Evolutionary conservation across 2,888 invertebrate species (phyloP), one percentile per base, ranked within the genome.

Genomic region (Pollenia labialis): DNA sequence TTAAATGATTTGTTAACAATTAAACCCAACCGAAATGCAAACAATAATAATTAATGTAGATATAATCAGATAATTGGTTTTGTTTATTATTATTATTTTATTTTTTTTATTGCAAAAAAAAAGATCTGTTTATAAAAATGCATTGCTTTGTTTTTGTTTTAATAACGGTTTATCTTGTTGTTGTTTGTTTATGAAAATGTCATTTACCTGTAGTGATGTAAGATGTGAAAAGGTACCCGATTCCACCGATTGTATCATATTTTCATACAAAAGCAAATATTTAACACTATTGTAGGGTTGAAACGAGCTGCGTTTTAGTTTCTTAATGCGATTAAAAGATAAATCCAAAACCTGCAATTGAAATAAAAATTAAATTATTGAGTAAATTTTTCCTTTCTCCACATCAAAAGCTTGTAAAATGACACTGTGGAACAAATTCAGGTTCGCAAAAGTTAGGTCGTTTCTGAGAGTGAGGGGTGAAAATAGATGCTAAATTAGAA

Each of bases 211-310:
- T 74, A 93, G 88, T 56, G 91, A 89, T 88, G 92, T 92, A 66
- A 93, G 91, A 60, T 90, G 89, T 23, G 90, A 88, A 88, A 93
- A 93, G 60, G 93, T 93, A 84, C 91, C 93, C 83, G 90, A 90
- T 89, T 93, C 93, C 82, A 93, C 92, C n/a, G 90, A 90, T 88
- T 92, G 91, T 81, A 93, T 93, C 92, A 92, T 92, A 82, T 93
- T 93, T 88, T 93, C 93, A 88, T 92, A 93, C 48, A 93, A 90
- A 88, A 93, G 88, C 72, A 93, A 89, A 89, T 91, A 93, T 88
- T 91, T 91, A 16, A 93, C 84, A 82, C 91, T 91, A 56, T 89
- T 88, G 81, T 93, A 93, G 66, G 90, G 89, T 86, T 91, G 88
- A 89, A 93, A 93, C 88, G 93, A 93, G 87, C 89, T 88, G 84